A percentile compares a stretch with the other conserved stretches of the same genome.
Evolutionary conservation across 2,797 vertebrate genomes (phyloP).

Genomic region (Hozukius guyotensis): DNA sequence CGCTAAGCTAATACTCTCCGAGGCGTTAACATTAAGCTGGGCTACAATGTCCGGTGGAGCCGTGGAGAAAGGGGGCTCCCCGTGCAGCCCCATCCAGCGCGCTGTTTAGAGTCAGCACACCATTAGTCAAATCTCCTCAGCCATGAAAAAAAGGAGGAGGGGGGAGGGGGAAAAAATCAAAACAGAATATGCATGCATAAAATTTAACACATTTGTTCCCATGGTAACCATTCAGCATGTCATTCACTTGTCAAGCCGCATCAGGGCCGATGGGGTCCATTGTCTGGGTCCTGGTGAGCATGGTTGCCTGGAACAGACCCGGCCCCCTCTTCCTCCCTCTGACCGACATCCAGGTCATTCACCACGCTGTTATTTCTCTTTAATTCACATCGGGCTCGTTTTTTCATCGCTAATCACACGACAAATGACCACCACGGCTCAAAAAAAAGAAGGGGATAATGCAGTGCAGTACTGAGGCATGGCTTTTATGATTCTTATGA

Average conservation of each 20-base stretch:
- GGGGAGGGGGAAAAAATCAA: slow-evolving; percentile 47
- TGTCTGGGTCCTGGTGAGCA: slow-evolving; percentile 94
- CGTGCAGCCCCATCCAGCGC: slow-evolving; percentile 71
- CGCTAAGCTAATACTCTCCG: no score
- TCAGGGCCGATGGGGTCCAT: slow-evolving; percentile 97
- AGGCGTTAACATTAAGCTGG: slow-evolving; percentile 79
- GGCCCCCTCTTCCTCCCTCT: slow-evolving; percentile 56
- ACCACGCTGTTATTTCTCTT: slow-evolving; percentile 78
- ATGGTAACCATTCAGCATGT: slow-evolving; percentile 99
- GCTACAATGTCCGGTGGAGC: slow-evolving; percentile 74
- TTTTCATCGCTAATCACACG: slow-evolving; percentile 79
- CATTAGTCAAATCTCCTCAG: slow-evolving; percentile 97
- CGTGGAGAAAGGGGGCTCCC: slow-evolving; percentile 66
- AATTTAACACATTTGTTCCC: slow-evolving; percentile 98
- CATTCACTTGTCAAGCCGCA: slow-evolving; percentile 99
- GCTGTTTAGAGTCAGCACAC: slow-evolving; percentile 86
- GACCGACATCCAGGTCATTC: slow-evolving; percentile 86
- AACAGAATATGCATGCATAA: slow-evolving; percentile 98
- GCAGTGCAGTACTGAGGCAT: slow-evolving; percentile 68
- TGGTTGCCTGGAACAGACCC: slow-evolving; percentile 84
- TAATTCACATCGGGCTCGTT: slow-evolving; percentile 76
- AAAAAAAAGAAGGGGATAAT: slow-evolving; percentile 55
- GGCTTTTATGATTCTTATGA: slow-evolving; percentile 76
- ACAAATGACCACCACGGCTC: slow-evolving; percentile 76
- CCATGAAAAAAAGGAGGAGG: slow-evolving; percentile 59